These are phyloP conservation scores for Physocephala rufipes DNA, from an alignment of 2,888 invertebrate species.

Conservation along the genomic window DNA sequence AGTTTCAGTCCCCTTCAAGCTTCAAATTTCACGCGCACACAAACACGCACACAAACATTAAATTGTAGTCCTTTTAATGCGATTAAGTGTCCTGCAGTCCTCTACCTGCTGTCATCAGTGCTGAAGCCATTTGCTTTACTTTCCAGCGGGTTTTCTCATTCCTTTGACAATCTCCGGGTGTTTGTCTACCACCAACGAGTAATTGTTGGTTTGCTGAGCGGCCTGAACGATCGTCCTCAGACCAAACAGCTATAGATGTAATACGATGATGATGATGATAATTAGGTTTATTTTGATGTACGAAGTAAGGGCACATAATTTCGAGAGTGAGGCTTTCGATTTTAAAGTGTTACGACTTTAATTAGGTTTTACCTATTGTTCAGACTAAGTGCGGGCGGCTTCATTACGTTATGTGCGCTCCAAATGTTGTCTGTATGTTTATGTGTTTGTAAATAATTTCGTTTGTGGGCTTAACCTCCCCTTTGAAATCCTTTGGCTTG, in stretches of 20 bases:
- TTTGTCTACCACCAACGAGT: too few relatives aligned
- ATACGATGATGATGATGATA: too few relatives aligned
- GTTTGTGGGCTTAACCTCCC: neutral
- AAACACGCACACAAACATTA: slow-evolving; percentile 9
- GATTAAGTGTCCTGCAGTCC: slow-evolving; percentile 54
- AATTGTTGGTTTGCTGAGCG: neutral
- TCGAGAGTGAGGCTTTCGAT: slow-evolving; percentile 28
- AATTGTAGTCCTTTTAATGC: slow-evolving; percentile 46
- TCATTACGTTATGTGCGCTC: slow-evolving; percentile 52
- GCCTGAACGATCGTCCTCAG: neutral
- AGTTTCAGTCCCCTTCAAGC: too few relatives aligned
- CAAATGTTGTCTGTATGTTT: neutral
- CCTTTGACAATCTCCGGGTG: too few relatives aligned
- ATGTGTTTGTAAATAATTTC: slow-evolving; percentile 12
- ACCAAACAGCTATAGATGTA: too few relatives aligned
- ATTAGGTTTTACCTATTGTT: slow-evolving; percentile 60
- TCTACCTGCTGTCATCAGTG: slow-evolving; percentile 49
- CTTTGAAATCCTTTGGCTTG: slow-evolving; percentile 19
- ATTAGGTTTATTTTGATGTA: too few relatives aligned
- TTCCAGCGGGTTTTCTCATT: neutral
- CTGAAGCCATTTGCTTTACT: slow-evolving; percentile 33
- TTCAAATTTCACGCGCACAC: slow-evolving; percentile 6
- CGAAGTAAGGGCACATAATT: neutral
- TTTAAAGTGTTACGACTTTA: slow-evolving; percentile 55
- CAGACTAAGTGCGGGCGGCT: slow-evolving; percentile 63